Evolutionary conservation across 2,113 vertebrate species (phyloP), one percentile per base, ranked within the genome.

Genomic region (Nycticorax nycticorax): DNA sequence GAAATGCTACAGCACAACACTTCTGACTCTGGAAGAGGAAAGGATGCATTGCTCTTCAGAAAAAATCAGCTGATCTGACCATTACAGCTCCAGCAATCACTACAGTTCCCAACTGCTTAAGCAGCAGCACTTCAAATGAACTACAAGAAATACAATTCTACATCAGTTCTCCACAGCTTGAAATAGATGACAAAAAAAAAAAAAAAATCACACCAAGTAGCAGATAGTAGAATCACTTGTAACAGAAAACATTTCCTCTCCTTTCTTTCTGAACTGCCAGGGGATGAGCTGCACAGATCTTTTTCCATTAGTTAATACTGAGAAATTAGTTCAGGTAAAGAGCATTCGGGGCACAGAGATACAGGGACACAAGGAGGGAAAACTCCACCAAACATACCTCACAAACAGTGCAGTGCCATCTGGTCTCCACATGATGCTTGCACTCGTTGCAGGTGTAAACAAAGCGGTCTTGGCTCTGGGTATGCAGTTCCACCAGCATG

Each of bases 381-480:
- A 76, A 37, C 43, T 69, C 77, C 30, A 35, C 45, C 64, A 56
- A 67, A 43, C 98, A 94, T 95, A 99, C 99, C 99, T 99, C 99
- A 81, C 99, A 99, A 77, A 99, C 99, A 3, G 99, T 99, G 97
- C 99, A 99, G 97, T 99, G 99, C 98, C 98, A 99, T 91, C 99
- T 98, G 1, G 99, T 99, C 96, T 99, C 99, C 98, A 99, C 99
- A 0, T 99, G 99, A 96, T 99, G 99, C 94, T 99, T 99, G 98
- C 99, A 99, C 96, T 99, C 99, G 0, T 99, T 99, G 98, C 99
- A 99, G 88, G 99, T 99, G 95, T 99, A 99, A 83, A 99, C 99
- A 33, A 99, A 99, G 92, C 99, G 99, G 93, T 99, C 99, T 97
- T 99, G 99, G 98, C 99, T 99, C 98, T 99, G 99, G 64, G 99